Percentiles rank a stretch among this genome's conserved stretches.
Evolutionary conservation across 2,888 invertebrate species (phyloP).

Genomic region (Phalera bucephala): DNA sequence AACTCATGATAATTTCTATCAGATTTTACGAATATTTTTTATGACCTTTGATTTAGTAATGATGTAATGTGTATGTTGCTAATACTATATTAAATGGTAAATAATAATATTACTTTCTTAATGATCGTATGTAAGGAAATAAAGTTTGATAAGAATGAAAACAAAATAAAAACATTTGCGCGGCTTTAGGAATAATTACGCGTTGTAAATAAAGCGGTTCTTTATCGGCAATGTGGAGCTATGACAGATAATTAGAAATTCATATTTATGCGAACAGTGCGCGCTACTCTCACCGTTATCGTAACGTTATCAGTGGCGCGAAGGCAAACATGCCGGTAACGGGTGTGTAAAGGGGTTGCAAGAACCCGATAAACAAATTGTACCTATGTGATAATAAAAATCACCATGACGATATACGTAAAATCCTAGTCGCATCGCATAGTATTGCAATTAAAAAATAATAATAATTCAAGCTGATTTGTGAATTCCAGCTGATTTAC

Average conservation of each 20-base stretch:
- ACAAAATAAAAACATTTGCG: not conserved
- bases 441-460: too few relatives aligned
- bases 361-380: slow-evolving; percentile 4
- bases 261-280: slow-evolving; percentile 7
- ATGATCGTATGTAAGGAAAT: not conserved
- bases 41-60: too few relatives aligned
- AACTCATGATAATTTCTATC: too few relatives aligned
- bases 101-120: too few relatives aligned
- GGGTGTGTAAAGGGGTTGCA: slow-evolving; percentile 1
- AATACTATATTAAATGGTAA: too few relatives aligned
- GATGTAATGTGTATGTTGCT: too few relatives aligned
- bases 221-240: slow-evolving; percentile 15
- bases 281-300: slow-evolving; percentile 14
- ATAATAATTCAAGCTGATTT: too few relatives aligned
- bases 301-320: slow-evolving; percentile 11
- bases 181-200: not conserved
- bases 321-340: slow-evolving; percentile 16
- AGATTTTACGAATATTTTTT: too few relatives aligned
- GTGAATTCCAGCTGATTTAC: too few relatives aligned
- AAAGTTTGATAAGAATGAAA: not conserved
- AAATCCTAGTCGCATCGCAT: too few relatives aligned
- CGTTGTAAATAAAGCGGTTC: slow-evolving; percentile 1
- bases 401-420: not conserved
- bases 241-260: slow-evolving; percentile 14
- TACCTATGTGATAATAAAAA: slow-evolving; percentile 7